Conservation (phyloP, 92 coral and sea anemone genomes). For the Umimayanthus chanpuru region DNA sequence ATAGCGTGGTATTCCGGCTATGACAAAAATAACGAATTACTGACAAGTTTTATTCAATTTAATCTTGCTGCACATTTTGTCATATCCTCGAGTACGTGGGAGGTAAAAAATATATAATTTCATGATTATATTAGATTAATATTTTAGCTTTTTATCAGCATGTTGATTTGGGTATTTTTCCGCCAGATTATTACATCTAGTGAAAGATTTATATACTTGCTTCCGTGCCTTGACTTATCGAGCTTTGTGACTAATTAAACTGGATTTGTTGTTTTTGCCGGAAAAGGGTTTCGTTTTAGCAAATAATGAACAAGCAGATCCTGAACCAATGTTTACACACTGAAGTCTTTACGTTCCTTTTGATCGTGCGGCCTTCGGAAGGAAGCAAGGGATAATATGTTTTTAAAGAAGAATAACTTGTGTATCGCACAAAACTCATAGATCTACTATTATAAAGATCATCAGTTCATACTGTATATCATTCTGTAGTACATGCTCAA, state of each 20-base stretch:
- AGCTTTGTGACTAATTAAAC: background rate
- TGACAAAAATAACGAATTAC: too few species aligned
- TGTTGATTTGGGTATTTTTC: too few species aligned
- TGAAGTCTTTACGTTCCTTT: background rate
- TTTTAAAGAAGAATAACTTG: background rate
- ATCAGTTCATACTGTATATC: background rate
- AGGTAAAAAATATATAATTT: too few species aligned
- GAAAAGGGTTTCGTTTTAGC: background rate
- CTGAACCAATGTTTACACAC: background rate
- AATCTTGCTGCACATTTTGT: too few species aligned
- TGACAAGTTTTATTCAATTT: too few species aligned
- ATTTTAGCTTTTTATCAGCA: background rate
- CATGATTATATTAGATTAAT: too few species aligned
- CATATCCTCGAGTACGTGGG: too few species aligned
- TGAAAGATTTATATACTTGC: background rate
- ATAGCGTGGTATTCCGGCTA: too few species aligned
- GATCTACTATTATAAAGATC: too few species aligned
- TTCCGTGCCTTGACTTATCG: background rate
- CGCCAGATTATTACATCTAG: background rate
- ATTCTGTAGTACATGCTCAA: background rate
- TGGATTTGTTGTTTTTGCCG: background rate
- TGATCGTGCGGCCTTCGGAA: background rate
- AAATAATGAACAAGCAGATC: background rate
- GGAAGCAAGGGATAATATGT: background rate
- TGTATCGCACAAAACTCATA: background rate